Evolutionary conservation across 2,888 invertebrate genomes (phyloP), one percentile per base, ranked within the genome.

Genomic region (Heliconius cydno): DNA sequence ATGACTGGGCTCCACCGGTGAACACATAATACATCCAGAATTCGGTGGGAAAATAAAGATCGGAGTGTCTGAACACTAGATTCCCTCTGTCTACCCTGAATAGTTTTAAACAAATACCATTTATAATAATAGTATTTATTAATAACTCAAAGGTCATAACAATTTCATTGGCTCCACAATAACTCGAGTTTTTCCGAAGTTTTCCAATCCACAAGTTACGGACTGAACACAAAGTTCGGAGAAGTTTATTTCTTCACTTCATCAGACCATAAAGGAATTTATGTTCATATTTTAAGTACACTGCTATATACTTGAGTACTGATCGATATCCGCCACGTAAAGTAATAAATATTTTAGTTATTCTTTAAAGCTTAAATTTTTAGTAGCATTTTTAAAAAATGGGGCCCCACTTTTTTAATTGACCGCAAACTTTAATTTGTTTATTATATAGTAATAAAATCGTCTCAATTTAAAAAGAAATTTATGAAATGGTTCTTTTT

Each of bases 161-260:
- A 57, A 10, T 79, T 80, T 80, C 79, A 72, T 76, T 75, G 72
- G 60, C 71, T 72, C 72, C 28, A 78, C 78, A 76, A 80, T 78
- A 80, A 68, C 60, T 76, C 13, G 41, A 68, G 67, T 68, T 30
- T 28, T 63, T 28, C 30, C 34, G 22, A 79, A 78, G 80, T 80
- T 80, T 73, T 79, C 67, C 60, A 72, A 79, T 67, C 66, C 67
- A 13, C 72, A 76, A 76, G 67, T 78, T n/a, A 19, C 73, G 57
- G 22, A 76, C 67, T 72, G 28, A 68, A 78, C 72, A 67, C 67
- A 63, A 78, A 78, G 60, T 79, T 79, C 25, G 67, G 68, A 46
- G 7, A 57, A 38, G n/a, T 65, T 79, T 75, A 78, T 74, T 74
- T 66, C 67, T 73, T 34, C 67, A 78, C 73, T 78, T 74, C 78